Percentiles rank a stretch among this genome's conserved stretches.
Conservation (phyloP, 2,113 vertebrate genomes). For the Dascyllus trimaculatus region DNA sequence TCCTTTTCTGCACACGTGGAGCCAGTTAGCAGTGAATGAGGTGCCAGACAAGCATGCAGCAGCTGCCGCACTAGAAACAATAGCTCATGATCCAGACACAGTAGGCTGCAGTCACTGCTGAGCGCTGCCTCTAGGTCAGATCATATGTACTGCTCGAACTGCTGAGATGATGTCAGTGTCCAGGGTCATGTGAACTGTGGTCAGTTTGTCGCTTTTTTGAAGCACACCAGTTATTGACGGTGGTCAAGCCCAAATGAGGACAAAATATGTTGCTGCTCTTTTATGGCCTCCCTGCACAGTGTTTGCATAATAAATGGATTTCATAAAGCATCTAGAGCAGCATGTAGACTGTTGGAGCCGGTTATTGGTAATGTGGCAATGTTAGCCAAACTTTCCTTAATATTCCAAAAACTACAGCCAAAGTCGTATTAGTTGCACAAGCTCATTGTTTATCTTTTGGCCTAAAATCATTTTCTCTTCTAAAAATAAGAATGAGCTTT, state of each 20-base stretch:
- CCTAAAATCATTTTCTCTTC: too few relatives aligned
- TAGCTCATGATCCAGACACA: constrained; percentile 64
- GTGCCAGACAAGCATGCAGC: constrained; percentile 81
- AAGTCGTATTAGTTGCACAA: too few relatives aligned
- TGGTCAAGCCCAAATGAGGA: constrained; percentile 23
- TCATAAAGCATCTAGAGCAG: not conserved
- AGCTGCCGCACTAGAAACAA: constrained; percentile 78
- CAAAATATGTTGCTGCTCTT: constrained; percentile 19
- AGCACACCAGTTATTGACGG: not conserved
- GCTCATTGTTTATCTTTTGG: too few relatives aligned
- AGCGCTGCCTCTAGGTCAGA: constrained; percentile 52
- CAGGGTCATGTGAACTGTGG: constrained; percentile 4
- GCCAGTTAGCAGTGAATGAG: constrained; percentile 83
- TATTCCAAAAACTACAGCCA: too few relatives aligned
- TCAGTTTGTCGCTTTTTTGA: not conserved
- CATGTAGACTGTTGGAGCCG: too few relatives aligned
- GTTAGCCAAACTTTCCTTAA: too few relatives aligned
- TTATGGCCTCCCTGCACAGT: not conserved
- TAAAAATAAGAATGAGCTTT: too few relatives aligned
- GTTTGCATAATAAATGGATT: constrained; percentile 10
- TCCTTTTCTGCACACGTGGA: constrained; percentile 81
- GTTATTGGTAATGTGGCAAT: too few relatives aligned
- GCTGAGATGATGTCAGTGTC: constrained; percentile 26
- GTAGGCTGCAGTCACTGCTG: constrained; percentile 47
- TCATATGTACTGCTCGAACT: constrained; percentile 16